Conservation (phyloP, 2,797 vertebrate genomes). For the Leptodactylus fallax region DNA sequence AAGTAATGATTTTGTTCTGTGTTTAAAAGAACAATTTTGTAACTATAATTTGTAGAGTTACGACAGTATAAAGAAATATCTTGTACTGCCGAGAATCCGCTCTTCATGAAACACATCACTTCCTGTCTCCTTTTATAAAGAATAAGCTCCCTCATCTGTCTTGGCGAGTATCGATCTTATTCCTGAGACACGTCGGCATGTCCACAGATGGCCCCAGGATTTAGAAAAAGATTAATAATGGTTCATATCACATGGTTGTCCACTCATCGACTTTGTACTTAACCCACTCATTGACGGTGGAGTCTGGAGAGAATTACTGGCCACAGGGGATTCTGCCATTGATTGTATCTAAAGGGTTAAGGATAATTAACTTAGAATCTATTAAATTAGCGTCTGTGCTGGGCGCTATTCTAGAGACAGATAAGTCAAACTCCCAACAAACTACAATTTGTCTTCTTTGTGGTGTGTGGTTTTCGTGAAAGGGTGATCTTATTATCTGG, state of each 20-base stretch:
- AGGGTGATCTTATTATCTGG: slow-evolving; percentile 14
- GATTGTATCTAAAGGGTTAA: slow-evolving; percentile 5
- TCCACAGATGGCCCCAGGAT: slow-evolving; percentile 54
- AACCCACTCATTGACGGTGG: slow-evolving; percentile 8
- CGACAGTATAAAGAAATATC: slow-evolving; percentile 20
- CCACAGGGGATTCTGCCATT: not conserved
- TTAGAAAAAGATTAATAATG: slow-evolving; percentile 55
- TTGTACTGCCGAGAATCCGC: slow-evolving; percentile 5
- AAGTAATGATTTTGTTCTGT: slow-evolving; percentile 24
- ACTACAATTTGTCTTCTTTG: slow-evolving; percentile 31
- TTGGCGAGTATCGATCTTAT: slow-evolving; percentile 55
- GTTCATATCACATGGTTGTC: slow-evolving; percentile 47
- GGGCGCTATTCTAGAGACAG: not conserved
- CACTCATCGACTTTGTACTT: slow-evolving; percentile 38
- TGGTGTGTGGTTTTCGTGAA: slow-evolving; percentile 17
- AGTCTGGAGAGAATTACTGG: not conserved
- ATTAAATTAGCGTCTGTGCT: slow-evolving; percentile 32
- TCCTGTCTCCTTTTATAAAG: slow-evolving; percentile 53
- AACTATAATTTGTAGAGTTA: slow-evolving; percentile 17
- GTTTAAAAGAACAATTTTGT: slow-evolving; percentile 30
- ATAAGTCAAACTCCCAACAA: slow-evolving; percentile 18
- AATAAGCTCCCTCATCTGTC: slow-evolving; percentile 55
- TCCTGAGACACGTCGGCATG: slow-evolving; percentile 33
- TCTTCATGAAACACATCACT: slow-evolving; percentile 50
- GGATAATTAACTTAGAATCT: slow-evolving; percentile 26